These are phyloP conservation scores for Calosoma granatense DNA, from an alignment of 1,140 invertebrate genomes.

Conservation along the genomic window DNA sequence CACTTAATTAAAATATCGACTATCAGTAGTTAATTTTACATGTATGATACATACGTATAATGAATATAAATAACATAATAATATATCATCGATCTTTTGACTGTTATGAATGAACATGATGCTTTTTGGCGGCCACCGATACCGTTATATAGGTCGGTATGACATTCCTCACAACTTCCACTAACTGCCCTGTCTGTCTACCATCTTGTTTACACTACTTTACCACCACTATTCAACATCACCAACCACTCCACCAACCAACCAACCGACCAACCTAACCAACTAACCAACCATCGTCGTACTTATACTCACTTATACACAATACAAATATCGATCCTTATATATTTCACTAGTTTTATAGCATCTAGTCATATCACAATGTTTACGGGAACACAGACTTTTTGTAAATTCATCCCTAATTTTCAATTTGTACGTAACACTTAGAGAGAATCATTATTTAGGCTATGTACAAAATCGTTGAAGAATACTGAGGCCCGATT, in stretches of 20 bases:
- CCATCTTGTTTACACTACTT: neutral
- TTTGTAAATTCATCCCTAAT: constrained; percentile 7
- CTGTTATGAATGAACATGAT: no score
- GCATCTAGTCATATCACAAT: constrained; percentile 7
- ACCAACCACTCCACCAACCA: no score
- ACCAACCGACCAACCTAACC: no score
- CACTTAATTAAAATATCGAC: constrained; percentile 19
- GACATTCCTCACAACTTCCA: no score
- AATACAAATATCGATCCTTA: neutral
- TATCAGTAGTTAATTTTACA: constrained; percentile 28
- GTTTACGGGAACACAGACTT: constrained; percentile 4
- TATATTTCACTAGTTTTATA: constrained; percentile 7
- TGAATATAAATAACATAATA: constrained; percentile 2
- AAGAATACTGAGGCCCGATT: neutral
- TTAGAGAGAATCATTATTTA: constrained; percentile 4
- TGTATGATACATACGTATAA: constrained; percentile 19
- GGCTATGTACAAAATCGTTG: constrained; percentile 1
- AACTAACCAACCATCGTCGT: no score
- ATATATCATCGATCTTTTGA: no score
- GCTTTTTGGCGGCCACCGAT: neutral
- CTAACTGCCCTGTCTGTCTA: no score
- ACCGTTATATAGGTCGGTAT: no score
- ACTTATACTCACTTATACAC: no score
- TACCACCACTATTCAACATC: neutral
- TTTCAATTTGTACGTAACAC: constrained; percentile 5